Base-by-base conservation (phyloP, 30 jellyfish, hydroid and myxozoan genomes). In the Cassiopea xamachana region DNA sequence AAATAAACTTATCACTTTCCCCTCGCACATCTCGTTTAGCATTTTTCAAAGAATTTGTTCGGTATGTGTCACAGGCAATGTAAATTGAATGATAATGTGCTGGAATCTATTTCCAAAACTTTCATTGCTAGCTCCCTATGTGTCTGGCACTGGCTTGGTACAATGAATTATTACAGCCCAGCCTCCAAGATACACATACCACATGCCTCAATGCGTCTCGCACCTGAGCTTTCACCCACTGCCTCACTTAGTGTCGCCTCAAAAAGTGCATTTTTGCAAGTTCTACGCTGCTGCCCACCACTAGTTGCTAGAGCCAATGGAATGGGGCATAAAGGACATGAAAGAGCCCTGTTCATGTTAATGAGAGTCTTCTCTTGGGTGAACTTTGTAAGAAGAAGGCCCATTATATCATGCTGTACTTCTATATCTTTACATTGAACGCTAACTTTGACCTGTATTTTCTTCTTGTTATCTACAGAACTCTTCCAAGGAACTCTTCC, bases 271-370 rank as follows among this genome's bases (percentile, higher is more conserved):
- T 81, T 84, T 39, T 84, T 69, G 14, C 77, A 81, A 15, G 92
- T 84, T 71, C 70, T 84, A 16, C 92, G 45, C 9, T 67, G 10
- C 46, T 4, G 2, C 15, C 88, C 93, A 58, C 61, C 94, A 18
- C 73, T 18, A 5, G 94, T 87, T 70, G 90, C 82, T 9, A 83
- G 75, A 2, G 92, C 19, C 27, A 83, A 46, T 7, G 86, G 85
- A 74, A 83, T 48, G 50, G 94, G 91, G 51, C 91, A 81, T n/a
- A 87, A 78, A 60, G 94, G 67, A 59, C 15, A 75, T 4, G 83
- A 4, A 15, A 87, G 75, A 16, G 90, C 94, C 60, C 76, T 87
- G 73, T 87, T 91, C n/a, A 87, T 17, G 48, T 83, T 78, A 83
- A 83, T 50, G 59, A 51, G 15, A 46, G 16, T 15, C 43, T 83